Evolutionary conservation across 2,888 invertebrate species (phyloP), one percentile per base, ranked within the genome.

Genomic region (Pammene fasciana): DNA sequence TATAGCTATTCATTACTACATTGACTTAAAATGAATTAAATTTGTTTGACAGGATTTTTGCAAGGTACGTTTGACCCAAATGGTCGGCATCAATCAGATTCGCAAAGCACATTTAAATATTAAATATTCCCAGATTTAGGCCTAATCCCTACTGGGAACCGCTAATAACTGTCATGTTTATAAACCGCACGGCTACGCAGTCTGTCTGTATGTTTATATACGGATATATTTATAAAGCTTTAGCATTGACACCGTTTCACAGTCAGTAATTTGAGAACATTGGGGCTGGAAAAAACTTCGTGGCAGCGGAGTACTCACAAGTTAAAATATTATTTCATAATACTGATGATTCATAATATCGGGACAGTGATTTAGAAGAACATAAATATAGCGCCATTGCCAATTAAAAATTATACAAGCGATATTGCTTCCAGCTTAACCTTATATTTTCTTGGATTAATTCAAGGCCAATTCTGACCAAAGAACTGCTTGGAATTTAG

Each of bases 191-290:
- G 52, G 68, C 52, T 36, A 56, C n/a, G 3, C 62, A 52, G 52
- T 52, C 57, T 65, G 52, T 70, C 54, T 48, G 70, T 65, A 65
- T 70, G 70, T 70, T 65, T 70, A 70, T 68, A 68, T 60, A 41
- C 59, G 54, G 65, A 54, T 65, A 65, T 70, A 70, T 65, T 55
- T 70, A 70, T 57, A 68, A 36, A 46, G 70, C 59, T 54, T 45
- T 70, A 70, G 65, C 70, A 70, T 70, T 70, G 70, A 70, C 70
- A 70, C 65, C 52, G 60, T 65, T 70, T 70, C 56, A 11, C 56
- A 10, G 14, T 16, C 10, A 34, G 64, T 64, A 36, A 54, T 16
- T 13, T 43, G 64, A 55, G 64, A 54, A 34, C 46, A n/a, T 43
- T 52, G 52, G 14, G 45, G 34, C 13, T 45, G 64, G 41, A 26